A percentile compares a stretch with the other conserved stretches of the same genome.
phyloP scores from a whole-genome alignment of 2,113 vertebrate species.

The Seriola dumerili region DNA sequence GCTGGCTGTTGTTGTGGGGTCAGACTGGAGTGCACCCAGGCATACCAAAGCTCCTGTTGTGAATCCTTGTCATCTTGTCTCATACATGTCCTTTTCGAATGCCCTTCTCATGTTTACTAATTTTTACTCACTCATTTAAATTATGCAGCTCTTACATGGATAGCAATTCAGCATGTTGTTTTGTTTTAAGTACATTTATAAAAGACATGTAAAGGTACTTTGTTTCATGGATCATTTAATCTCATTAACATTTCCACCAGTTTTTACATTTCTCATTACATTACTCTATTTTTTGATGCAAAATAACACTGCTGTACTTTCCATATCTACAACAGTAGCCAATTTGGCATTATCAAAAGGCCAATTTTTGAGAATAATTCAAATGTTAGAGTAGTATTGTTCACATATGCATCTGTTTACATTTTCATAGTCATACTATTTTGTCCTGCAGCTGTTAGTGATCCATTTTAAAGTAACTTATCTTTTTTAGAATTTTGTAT shows the following conservation, averaged over 20 bases:
- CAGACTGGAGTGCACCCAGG: constrained; percentile 63
- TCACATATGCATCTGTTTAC: constrained; percentile 76
- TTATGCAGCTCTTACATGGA: constrained; percentile 71
- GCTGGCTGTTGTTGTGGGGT: constrained; percentile 63
- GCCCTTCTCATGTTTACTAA: constrained; percentile 69
- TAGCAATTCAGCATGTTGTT: constrained; percentile 47
- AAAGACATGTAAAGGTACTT: constrained; percentile 67
- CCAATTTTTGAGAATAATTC: constrained; percentile 66
- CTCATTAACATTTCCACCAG: constrained; percentile 62
- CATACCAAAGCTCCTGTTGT: constrained; percentile 77
- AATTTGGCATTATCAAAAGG: constrained; percentile 64
- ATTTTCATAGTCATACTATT: constrained; percentile 75
- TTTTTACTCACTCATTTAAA: constrained; percentile 63
- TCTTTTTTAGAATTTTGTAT: constrained; percentile 82
- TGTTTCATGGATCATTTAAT: constrained; percentile 54
- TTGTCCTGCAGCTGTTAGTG: constrained; percentile 71
- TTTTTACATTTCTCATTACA: constrained; percentile 55
- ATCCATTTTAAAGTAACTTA: constrained; percentile 81
- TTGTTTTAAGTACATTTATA: constrained; percentile 53
- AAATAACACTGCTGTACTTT: constrained; percentile 62
- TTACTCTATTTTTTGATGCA: constrained; percentile 55
- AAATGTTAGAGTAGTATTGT: constrained; percentile 39
- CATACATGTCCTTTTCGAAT: constrained; percentile 32
- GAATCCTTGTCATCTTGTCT: constrained; percentile 52
- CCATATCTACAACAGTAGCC: constrained; percentile 68